These are phyloP conservation scores for Campoplex capitator DNA, from an alignment of 2,888 invertebrate genomes.

Conservation along the genomic window DNA sequence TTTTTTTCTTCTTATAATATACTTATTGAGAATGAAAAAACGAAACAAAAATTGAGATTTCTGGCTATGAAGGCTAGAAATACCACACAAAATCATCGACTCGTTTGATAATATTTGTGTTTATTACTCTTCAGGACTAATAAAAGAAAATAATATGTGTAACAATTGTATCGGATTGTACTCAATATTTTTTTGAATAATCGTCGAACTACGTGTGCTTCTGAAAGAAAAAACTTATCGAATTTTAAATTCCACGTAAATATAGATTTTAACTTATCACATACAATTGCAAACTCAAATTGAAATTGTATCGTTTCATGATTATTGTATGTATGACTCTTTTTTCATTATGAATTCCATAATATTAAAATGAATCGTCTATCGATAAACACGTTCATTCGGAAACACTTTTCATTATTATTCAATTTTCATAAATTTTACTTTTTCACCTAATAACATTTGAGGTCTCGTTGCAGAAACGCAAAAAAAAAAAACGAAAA, in stretches of 20 bases:
- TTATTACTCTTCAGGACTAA: conserved; percentile 47
- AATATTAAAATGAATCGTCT: background rate
- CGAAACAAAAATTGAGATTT: background rate
- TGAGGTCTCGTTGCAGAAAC: no score
- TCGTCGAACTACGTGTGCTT: background rate
- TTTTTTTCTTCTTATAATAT: background rate
- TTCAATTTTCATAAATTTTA: background rate
- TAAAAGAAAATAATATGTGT: conserved; percentile 49
- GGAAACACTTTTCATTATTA: background rate
- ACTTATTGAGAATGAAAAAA: background rate
- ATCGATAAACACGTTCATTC: background rate
- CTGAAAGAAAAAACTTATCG: background rate
- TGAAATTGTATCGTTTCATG: background rate
- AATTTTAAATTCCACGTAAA: background rate
- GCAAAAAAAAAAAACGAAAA: no score
- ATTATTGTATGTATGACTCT: background rate
- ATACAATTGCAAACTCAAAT: background rate
- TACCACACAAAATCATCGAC: background rate
- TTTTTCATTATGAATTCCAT: background rate
- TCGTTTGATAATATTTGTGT: conserved; percentile 36
- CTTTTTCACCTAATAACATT: background rate
- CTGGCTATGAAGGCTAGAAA: background rate
- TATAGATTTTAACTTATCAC: background rate
- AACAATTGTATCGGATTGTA: conserved; percentile 4
- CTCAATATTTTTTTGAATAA: background rate